Conservation (phyloP, 2,113 vertebrate genomes). For the Engraulis encrasicolus region DNA sequence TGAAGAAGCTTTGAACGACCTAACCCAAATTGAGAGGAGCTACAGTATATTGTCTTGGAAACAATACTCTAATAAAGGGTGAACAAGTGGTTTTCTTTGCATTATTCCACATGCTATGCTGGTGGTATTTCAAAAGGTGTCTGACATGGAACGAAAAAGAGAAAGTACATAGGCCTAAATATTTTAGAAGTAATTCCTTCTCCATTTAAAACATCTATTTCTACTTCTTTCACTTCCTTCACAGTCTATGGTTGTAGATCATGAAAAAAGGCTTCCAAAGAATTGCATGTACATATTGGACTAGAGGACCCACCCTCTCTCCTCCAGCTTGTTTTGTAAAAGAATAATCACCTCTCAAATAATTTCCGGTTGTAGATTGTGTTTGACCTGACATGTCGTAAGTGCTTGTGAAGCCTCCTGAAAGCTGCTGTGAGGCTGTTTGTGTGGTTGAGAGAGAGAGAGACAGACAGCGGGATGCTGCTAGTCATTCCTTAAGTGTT, state of each 20-base stretch:
- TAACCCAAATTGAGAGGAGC: too few species aligned
- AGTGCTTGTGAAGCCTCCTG: slow-evolving; percentile 72
- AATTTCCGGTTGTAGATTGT: slow-evolving; percentile 64
- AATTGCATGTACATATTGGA: background rate
- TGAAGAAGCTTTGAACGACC: too few species aligned
- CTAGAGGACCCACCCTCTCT: background rate
- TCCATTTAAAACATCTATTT: too few species aligned
- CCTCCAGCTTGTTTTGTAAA: background rate
- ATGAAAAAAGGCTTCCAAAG: background rate
- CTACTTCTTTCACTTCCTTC: too few species aligned
- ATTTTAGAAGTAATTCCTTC: too few species aligned
- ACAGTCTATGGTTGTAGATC: background rate
- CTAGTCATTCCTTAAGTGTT: slow-evolving; percentile 46
- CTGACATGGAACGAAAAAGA: background rate
- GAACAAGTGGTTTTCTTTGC: background rate
- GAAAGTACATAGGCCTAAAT: too few species aligned
- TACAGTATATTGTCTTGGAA: too few species aligned
- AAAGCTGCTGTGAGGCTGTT: slow-evolving; percentile 60
- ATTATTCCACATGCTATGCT: background rate
- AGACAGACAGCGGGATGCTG: slow-evolving; percentile 15
- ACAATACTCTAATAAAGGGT: too few species aligned
- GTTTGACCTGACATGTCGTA: slow-evolving; percentile 72
- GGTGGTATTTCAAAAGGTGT: background rate
- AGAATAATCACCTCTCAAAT: slow-evolving; percentile 36
- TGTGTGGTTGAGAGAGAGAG: slow-evolving; percentile 26